Evolutionary conservation across 2,113 vertebrate genomes (phyloP).

Genomic region (Ia io): DNA sequence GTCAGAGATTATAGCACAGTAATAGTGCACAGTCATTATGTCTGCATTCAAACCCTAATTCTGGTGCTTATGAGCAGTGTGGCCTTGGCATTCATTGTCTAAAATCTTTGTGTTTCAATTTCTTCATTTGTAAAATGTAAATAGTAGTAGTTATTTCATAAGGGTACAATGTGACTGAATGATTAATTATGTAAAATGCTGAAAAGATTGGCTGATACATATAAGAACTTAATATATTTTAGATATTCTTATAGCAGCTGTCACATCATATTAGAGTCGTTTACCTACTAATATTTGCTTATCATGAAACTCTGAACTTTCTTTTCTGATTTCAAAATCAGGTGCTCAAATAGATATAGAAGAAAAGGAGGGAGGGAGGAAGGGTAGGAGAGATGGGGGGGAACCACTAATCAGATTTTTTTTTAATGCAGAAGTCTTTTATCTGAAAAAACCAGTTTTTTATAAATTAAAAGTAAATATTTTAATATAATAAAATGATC

Average conservation of each 20-base stretch:
- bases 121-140: not conserved
- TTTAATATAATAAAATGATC: not conserved
- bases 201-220: not conserved
- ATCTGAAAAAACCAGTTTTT: not conserved
- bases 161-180: not conserved
- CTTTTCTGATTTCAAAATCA: not conserved
- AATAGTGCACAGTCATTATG: not conserved
- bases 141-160: not conserved
- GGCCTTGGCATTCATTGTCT: not conserved
- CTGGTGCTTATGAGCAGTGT: not conserved
- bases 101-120: not conserved
- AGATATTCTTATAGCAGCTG: not conserved
- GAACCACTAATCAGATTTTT: not conserved
- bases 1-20: not conserved
- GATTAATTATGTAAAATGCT: not conserved
- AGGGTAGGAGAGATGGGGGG: accelerated
- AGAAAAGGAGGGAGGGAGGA: not conserved
- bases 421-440: not conserved
- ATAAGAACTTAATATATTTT: not conserved
- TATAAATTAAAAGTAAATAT: not conserved
- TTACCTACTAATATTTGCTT: not conserved
- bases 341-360: not conserved
- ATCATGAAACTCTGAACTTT: not conserved
- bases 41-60: not conserved
- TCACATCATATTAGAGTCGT: not conserved